Base-by-base conservation (phyloP, 2,797 vertebrate genomes). In the Benthosema pterotum region DNA sequence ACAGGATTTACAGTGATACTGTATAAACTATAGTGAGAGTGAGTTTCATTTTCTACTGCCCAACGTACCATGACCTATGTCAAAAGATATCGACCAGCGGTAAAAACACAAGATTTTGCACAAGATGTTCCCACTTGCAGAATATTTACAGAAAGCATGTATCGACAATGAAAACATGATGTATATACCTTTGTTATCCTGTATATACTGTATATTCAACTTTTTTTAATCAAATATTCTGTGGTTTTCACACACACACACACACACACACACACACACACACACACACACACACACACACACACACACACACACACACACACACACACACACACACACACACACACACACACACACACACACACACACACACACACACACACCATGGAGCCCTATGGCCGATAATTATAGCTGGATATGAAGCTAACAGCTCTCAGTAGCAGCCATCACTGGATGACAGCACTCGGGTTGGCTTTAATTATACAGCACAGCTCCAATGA, bases 381-480 rank as follows among this genome's bases (percentile, higher is more conserved):
- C 69, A 72, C 69, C 42, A 45, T n/a, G 61, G 52, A 67, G 59
- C 65, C 75, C 70, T 67, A 64, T 52, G 60, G 70, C 75, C 67
- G n/a, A 1, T 85, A 87, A 90, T 85, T 84, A 84, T 51, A 77
- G 28, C 65, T 52, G 55, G 75, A 68, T 53, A 74, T 45, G 45
- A 17, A 71, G 71, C 55, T 59, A 78, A 74, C 71, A 50, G 75
- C 57, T 82, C 80, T 59, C 75, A 80, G 67, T 61, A 51, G 63
- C 70, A 78, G 75, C 79, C 74, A 61, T 75, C 80, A 74, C 65
- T 72, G 73, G 81, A 68, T 85, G 86, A 82, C 83, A 84, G 83
- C 67, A 70, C 71, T 75, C 79, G 45, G 57, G 65, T 58, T 81
- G 73, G 80, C 62, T 77, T 82, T 87, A 87, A 90, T 89, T 87